Evolutionary conservation across 2,888 invertebrate genomes (phyloP).

Genomic region (Eristalis intricaria): DNA sequence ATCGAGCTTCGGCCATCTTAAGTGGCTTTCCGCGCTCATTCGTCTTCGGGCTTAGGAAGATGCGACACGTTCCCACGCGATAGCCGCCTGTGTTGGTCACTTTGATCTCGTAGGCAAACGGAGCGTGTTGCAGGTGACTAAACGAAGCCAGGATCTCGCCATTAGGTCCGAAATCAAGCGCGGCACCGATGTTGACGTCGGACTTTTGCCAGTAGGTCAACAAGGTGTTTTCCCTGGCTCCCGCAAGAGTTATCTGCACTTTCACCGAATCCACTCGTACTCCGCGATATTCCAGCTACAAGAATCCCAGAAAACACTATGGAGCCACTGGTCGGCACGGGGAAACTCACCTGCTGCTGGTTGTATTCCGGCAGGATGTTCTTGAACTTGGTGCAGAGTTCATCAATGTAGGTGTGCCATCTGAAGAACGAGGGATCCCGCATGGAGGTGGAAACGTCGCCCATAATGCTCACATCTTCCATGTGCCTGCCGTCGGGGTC

Average conservation of each 20-base stretch:
- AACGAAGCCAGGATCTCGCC: conserved; percentile 87
- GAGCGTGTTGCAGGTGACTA: conserved; percentile 89
- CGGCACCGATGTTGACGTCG: conserved; percentile 90
- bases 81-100: conserved; percentile 83
- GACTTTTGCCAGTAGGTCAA: conserved; percentile 91
- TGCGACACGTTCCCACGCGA: conserved; percentile 85
- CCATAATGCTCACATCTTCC: too few species aligned
- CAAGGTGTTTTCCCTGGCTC: conserved; percentile 82
- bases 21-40: conserved; percentile 86
- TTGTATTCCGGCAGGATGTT: conserved; percentile 83
- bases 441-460: conserved; percentile 92
- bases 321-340: too few species aligned
- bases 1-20: conserved; percentile 83
- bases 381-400: conserved; percentile 88
- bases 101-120: conserved; percentile 86
- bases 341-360: conserved; percentile 80
- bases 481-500: conserved; percentile 89
- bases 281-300: conserved; percentile 50
- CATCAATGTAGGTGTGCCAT: conserved; percentile 91
- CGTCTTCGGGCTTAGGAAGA: conserved; percentile 86
- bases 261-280: conserved; percentile 73
- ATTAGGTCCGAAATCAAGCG: conserved; percentile 89
- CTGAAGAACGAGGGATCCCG: conserved; percentile 93
- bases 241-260: conserved; percentile 74
- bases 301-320: background rate